Conservation (phyloP, 2,113 vertebrate species). For the Taxidea taxus region DNA sequence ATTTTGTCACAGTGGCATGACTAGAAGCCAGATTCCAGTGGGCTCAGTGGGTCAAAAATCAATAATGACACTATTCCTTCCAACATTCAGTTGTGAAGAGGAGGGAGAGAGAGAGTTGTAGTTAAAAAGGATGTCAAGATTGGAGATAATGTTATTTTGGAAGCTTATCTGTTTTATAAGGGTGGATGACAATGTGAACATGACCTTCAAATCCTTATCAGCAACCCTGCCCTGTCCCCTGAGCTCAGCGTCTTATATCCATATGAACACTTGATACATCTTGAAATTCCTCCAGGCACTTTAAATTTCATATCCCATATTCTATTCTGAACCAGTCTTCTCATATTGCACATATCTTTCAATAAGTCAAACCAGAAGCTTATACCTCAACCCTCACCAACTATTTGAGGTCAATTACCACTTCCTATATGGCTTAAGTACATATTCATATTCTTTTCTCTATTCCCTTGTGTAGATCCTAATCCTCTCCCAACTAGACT, state of each 20-base stretch:
- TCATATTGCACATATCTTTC: not conserved
- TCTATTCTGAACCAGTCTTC: not conserved
- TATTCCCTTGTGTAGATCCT: not conserved
- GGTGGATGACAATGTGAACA: not conserved
- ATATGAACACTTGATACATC: not conserved
- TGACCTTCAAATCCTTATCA: not conserved
- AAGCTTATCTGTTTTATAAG: not conserved
- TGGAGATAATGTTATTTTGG: not conserved
- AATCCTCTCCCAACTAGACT: not conserved
- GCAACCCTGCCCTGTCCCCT: not conserved
- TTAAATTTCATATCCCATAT: not conserved
- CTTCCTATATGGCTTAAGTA: not conserved
- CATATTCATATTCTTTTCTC: not conserved
- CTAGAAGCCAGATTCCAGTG: not conserved
- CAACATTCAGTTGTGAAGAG: not conserved
- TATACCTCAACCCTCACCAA: not conserved
- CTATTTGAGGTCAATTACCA: not conserved
- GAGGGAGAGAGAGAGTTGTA: not conserved
- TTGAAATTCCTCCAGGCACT: not conserved
- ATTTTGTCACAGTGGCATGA: not conserved
- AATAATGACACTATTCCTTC: not conserved
- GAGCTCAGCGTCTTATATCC: not conserved
- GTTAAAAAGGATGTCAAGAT: not conserved
- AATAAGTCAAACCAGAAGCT: not conserved
- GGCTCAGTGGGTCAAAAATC: not conserved